Conservation (phyloP, 2,888 invertebrate genomes). For the Cactoblastis cactorum region DNA sequence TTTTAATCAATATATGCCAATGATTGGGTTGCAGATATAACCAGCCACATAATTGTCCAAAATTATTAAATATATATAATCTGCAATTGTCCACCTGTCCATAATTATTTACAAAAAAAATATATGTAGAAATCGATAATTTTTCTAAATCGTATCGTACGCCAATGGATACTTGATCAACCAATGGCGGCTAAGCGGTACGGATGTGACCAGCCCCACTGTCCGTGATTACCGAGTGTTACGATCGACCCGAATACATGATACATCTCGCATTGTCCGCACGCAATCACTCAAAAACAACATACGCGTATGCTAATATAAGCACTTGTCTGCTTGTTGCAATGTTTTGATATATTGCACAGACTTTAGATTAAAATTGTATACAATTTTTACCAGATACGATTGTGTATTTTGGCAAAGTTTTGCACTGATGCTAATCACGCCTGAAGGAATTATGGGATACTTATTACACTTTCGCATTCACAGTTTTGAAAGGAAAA, state of each 20-base stretch:
- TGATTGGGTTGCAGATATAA: no score
- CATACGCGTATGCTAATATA: constrained; percentile 1
- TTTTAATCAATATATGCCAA: no score
- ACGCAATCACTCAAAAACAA: constrained; percentile 14
- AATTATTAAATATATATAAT: no score
- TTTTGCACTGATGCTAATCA: no score
- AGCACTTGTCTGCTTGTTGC: neutral
- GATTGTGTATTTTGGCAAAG: no score
- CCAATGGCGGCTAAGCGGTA: neutral
- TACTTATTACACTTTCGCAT: no score
- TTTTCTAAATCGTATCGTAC: neutral
- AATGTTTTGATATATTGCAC: neutral
- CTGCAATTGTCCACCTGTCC: no score
- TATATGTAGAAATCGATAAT: neutral
- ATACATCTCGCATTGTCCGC: constrained; percentile 18
- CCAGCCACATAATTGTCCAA: no score
- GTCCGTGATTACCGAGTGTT: constrained; percentile 66
- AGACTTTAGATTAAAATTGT: neutral
- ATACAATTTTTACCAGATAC: neutral
- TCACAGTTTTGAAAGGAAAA: no score
- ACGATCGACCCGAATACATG: constrained; percentile 66
- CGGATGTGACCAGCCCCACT: constrained; percentile 51
- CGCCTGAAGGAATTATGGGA: no score
- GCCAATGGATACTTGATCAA: neutral
- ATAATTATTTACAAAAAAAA: no score